These are phyloP conservation scores for Cotesia vestalis DNA, from an alignment of 1,140 invertebrate genomes.

Conservation along the genomic window DNA sequence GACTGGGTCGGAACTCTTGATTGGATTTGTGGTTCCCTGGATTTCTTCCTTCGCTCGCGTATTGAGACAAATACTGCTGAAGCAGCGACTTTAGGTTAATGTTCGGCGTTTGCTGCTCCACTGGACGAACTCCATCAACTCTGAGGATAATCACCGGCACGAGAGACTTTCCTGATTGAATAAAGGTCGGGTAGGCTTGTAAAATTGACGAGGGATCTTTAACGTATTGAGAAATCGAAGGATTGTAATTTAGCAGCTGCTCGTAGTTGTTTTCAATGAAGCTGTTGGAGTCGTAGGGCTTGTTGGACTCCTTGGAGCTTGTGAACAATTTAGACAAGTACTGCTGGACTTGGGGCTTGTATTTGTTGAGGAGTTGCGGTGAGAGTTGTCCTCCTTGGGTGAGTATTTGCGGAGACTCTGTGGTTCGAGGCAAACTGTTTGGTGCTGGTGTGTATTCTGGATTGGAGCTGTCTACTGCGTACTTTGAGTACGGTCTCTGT, in stretches of 20 bases:
- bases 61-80: slow-evolving; percentile 60
- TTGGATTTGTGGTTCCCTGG: slow-evolving; percentile 39
- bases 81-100: slow-evolving; percentile 61
- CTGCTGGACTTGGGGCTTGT: slow-evolving; percentile 43
- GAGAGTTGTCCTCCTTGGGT: slow-evolving; percentile 40
- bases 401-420: slow-evolving; percentile 33
- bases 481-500: slow-evolving; percentile 43
- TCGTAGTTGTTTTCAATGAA: slow-evolving; percentile 42
- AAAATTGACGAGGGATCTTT: slow-evolving; percentile 61
- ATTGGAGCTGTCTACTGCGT: slow-evolving; percentile 52
- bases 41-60: slow-evolving; percentile 43
- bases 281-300: slow-evolving; percentile 17
- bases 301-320: slow-evolving; percentile 22
- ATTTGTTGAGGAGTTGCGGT: slow-evolving; percentile 40
- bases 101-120: slow-evolving; percentile 48
- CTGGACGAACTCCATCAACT: slow-evolving; percentile 58
- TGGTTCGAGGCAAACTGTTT: slow-evolving; percentile 32
- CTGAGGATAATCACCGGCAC: slow-evolving; percentile 63
- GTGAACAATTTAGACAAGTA: slow-evolving; percentile 49
- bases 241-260: slow-evolving; percentile 60
- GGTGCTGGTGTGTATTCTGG: slow-evolving; percentile 53
- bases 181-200: slow-evolving; percentile 62
- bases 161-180: slow-evolving; percentile 60
- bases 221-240: slow-evolving; percentile 63
- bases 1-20: slow-evolving; percentile 48